These are phyloP conservation scores for Ditula angustiorana DNA, from an alignment of 2,888 invertebrate species.

Conservation along the genomic window DNA sequence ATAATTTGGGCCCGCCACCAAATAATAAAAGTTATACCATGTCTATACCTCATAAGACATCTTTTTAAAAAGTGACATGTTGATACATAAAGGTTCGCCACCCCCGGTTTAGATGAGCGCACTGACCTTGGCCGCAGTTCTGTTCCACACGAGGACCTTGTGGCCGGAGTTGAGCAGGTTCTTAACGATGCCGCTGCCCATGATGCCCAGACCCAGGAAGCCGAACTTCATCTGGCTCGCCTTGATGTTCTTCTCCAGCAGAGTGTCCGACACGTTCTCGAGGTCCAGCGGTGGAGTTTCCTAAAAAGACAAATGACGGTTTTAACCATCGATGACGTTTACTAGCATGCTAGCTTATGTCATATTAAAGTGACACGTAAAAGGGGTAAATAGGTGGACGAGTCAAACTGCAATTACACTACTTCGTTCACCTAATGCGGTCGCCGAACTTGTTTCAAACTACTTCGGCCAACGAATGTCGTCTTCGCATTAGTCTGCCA, in stretches of 20 bases:
- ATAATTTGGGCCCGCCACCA: too few species aligned
- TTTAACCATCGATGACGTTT: not conserved
- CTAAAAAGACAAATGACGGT: conserved; percentile 69
- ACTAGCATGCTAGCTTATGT: not conserved
- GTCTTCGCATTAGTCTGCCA: too few species aligned
- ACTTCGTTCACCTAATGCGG: too few species aligned
- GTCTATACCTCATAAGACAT: too few species aligned
- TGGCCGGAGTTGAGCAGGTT: conserved; percentile 97
- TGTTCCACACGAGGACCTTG: conserved; percentile 97
- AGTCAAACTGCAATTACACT: too few species aligned
- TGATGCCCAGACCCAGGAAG: conserved; percentile 97
- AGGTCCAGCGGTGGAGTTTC: conserved; percentile 91
- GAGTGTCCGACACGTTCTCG: conserved; percentile 90
- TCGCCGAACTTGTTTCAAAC: too few species aligned
- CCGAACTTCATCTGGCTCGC: conserved; percentile 96
- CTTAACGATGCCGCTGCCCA: conserved; percentile 98
- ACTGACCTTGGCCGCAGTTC: conserved; percentile 95
- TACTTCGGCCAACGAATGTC: too few species aligned
- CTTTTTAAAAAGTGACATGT: too few species aligned
- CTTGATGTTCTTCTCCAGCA: conserved; percentile 93
- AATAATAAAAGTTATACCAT: too few species aligned
- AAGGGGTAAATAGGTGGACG: too few species aligned
- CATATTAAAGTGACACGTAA: too few species aligned
- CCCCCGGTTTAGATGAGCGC: not conserved
- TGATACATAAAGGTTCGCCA: too few species aligned